Evolutionary conservation across 2,797 vertebrate genomes (phyloP).

Genomic region (Vespertilio murinus): DNA sequence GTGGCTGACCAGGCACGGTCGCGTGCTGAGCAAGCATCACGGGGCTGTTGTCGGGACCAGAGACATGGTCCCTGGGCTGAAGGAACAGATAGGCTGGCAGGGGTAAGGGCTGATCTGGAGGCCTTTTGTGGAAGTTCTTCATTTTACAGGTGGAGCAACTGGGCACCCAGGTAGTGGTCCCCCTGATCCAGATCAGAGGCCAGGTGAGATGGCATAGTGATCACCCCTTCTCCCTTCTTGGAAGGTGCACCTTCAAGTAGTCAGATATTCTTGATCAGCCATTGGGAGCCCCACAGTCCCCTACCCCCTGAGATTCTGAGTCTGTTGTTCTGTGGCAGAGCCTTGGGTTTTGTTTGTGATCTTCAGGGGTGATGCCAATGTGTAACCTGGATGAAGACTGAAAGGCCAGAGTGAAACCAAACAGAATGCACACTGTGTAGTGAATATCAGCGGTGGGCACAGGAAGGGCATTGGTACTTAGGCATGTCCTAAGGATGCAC

Average conservation of each 20-base stretch:
- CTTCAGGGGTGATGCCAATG: background rate
- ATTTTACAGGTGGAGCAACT: background rate
- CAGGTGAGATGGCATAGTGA: background rate
- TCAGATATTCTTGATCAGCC: background rate
- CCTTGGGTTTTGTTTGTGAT: background rate
- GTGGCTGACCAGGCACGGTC: background rate
- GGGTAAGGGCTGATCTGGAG: background rate
- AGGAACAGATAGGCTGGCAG: background rate
- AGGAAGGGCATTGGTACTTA: background rate
- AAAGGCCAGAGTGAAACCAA: background rate
- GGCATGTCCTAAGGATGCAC: background rate
- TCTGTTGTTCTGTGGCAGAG: background rate
- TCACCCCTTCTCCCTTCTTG: background rate
- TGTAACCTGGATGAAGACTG: too few relatives aligned
- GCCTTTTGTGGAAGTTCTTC: background rate
- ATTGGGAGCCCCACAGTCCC: background rate
- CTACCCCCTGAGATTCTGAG: background rate
- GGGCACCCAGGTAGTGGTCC: background rate
- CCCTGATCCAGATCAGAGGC: background rate
- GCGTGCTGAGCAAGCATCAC: background rate
- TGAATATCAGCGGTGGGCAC: too few relatives aligned
- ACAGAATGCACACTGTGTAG: fast-evolving
- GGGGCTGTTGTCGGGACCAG: background rate
- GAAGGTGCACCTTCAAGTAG: too few relatives aligned
- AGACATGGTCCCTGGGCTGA: background rate